phyloP scores from a whole-genome alignment of 2,113 vertebrate species.

The Mastomys coucha region DNA sequence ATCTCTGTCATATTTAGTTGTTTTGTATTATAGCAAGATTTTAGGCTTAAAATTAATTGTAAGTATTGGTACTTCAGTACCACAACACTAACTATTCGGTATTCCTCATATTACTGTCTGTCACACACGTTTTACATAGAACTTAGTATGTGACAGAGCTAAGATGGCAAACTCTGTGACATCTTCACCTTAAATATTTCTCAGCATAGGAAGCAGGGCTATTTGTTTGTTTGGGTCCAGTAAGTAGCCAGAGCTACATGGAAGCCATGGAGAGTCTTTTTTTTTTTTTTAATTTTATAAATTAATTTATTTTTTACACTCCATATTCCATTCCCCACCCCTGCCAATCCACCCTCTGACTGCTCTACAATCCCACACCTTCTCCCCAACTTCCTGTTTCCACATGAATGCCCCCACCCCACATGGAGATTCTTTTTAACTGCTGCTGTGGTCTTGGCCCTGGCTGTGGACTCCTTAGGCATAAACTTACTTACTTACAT shows the following conservation, averaged over 20 bases:
- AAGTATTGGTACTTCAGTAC: background rate
- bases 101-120: constrained; percentile 29
- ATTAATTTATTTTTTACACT: too few relatives aligned
- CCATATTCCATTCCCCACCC: too few relatives aligned
- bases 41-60: background rate
- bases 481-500: background rate
- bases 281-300: too few relatives aligned
- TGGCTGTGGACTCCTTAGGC: background rate
- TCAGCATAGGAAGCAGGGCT: background rate
- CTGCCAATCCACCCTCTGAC: too few relatives aligned
- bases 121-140: constrained; percentile 44
- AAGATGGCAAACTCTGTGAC: background rate
- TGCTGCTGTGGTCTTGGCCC: background rate
- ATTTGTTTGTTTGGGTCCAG: background rate
- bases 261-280: too few relatives aligned
- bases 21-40: background rate
- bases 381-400: too few relatives aligned
- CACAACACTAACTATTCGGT: background rate
- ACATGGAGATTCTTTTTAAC: background rate
- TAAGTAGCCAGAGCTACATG: background rate
- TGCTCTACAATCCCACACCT: too few relatives aligned
- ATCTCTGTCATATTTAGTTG: constrained; percentile 18
- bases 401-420: too few relatives aligned
- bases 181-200: constrained; percentile 21
- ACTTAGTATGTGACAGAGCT: constrained; percentile 15